A percentile compares a stretch with the other conserved stretches of the same genome.
phyloP scores from a whole-genome alignment of 2,113 vertebrate species.

The Sula dactylatra region DNA sequence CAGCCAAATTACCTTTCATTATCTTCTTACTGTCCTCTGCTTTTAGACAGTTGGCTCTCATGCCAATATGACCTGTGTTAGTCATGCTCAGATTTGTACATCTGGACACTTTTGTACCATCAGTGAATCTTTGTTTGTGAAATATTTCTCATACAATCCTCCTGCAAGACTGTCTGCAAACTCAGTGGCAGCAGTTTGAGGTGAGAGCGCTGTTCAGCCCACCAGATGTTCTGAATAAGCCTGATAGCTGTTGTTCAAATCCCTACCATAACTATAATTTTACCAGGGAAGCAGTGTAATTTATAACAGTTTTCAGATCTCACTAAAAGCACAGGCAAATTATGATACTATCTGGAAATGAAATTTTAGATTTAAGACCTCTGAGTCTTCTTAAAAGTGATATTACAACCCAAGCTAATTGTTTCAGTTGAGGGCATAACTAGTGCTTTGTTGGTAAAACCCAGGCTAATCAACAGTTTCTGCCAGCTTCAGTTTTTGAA shows the following conservation, averaged over 20 bases:
- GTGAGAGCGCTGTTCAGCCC: not conserved
- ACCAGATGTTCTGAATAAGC: not conserved
- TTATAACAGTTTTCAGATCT: not conserved
- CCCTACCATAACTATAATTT: not conserved
- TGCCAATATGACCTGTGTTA: not conserved
- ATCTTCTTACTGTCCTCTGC: not conserved
- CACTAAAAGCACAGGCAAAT: not conserved
- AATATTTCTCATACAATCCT: not conserved
- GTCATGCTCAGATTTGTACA: not conserved
- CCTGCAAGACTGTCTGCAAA: not conserved
- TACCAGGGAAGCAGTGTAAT: not conserved
- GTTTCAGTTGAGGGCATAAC: not conserved
- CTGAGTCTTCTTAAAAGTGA: not conserved
- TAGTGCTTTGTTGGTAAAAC: not conserved
- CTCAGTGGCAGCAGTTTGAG: not conserved
- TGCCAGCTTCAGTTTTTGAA: slow-evolving; percentile 6
- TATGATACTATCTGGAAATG: not conserved
- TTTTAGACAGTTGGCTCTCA: not conserved
- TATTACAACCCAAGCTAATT: not conserved
- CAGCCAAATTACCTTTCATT: not conserved
- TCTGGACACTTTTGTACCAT: not conserved
- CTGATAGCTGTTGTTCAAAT: not conserved
- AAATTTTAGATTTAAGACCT: not conserved
- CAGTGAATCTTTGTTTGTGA: not conserved
- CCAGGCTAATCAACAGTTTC: not conserved